A percentile compares a stretch with the other conserved stretches of the same genome.
phyloP scores from a whole-genome alignment of 1,140 invertebrate species.

The Lysiphlebus fabarum region DNA sequence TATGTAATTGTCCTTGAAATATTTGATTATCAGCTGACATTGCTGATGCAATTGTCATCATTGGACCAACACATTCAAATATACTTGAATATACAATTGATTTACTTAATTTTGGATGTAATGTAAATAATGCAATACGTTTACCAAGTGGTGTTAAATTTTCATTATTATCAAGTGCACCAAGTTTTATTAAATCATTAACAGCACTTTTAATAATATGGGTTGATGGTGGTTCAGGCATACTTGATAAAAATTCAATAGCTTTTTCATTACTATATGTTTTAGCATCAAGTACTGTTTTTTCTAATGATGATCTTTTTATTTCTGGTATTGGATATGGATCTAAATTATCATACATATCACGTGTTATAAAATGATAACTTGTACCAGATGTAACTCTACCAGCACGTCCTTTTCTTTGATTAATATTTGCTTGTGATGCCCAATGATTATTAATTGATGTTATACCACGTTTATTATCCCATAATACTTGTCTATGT shows the following conservation, averaged over 20 bases:
- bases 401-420: slow-evolving; percentile 66
- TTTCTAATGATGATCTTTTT: slow-evolving; percentile 61
- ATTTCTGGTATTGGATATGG: slow-evolving; percentile 62
- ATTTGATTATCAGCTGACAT: slow-evolving; percentile 39
- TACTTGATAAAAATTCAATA: slow-evolving; percentile 53
- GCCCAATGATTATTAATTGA: slow-evolving; percentile 53
- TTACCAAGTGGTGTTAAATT: slow-evolving; percentile 60
- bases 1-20: slow-evolving; percentile 35
- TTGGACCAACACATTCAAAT: slow-evolving; percentile 54
- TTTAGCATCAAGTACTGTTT: slow-evolving; percentile 64
- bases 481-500: slow-evolving; percentile 45
- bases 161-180: slow-evolving; percentile 57
- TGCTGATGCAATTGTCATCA: slow-evolving; percentile 41
- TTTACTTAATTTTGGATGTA: slow-evolving; percentile 59
- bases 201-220: slow-evolving; percentile 54
- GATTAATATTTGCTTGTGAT: slow-evolving; percentile 62
- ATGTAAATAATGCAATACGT: slow-evolving; percentile 53
- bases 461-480: slow-evolving; percentile 32
- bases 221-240: slow-evolving; percentile 58
- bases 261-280: slow-evolving; percentile 52
- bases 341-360: slow-evolving; percentile 51
- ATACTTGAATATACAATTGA: slow-evolving; percentile 56
- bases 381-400: slow-evolving; percentile 72
- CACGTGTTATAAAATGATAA: slow-evolving; percentile 69
- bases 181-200: slow-evolving; percentile 55